Conservation (phyloP, 92 coral and sea anemone genomes). For the Montipora capitata region DNA sequence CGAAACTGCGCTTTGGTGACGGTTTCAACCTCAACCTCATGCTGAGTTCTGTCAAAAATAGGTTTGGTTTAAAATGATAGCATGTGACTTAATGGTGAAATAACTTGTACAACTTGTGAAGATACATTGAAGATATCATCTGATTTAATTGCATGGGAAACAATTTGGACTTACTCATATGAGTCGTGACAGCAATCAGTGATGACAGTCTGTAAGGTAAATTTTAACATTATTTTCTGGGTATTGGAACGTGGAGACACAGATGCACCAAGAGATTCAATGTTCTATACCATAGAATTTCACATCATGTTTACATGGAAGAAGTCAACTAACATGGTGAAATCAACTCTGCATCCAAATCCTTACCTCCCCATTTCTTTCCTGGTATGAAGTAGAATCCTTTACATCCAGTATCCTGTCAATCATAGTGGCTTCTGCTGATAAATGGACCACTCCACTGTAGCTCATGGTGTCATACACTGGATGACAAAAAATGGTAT, state of each 20-base stretch:
- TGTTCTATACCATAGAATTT: no score
- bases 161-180: slow-evolving; percentile 8
- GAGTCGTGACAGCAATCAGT: slow-evolving; percentile 50
- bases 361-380: neutral
- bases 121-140: neutral
- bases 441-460: no score
- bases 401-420: neutral
- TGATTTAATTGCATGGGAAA: neutral
- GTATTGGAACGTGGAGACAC: no score
- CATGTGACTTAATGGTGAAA: neutral
- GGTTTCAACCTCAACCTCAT: slow-evolving; percentile 7
- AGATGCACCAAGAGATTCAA: no score
- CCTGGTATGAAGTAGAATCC: neutral
- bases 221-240: neutral
- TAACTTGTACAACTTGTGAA: neutral
- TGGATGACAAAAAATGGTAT: no score
- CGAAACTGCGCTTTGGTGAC: slow-evolving; percentile 19
- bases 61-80: neutral
- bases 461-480: no score
- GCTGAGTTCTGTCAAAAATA: slow-evolving; percentile 13
- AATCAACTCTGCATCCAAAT: no score
- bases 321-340: no score
- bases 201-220: slow-evolving; percentile 24
- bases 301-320: no score
- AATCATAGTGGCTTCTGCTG: no score